Percentiles rank a stretch among this genome's conserved stretches.
Evolutionary conservation across 1,140 invertebrate genomes (phyloP).

Genomic region (Sminthurides bifidus): DNA sequence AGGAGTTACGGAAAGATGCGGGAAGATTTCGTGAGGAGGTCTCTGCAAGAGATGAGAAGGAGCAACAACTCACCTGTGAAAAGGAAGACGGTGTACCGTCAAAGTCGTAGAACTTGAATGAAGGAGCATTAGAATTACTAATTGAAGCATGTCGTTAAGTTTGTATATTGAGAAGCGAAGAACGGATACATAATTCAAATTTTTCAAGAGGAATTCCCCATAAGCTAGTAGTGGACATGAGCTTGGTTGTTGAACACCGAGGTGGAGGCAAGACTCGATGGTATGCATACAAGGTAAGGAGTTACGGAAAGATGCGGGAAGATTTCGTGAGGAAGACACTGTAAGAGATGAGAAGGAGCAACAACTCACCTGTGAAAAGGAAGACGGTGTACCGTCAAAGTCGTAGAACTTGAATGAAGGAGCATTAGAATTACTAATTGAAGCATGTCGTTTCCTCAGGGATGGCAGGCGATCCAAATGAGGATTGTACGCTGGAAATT

Average conservation of each 20-base stretch:
- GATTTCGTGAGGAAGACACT: not conserved
- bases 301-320: not conserved
- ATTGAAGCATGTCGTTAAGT: constrained; percentile 28
- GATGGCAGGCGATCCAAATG: constrained; percentile 82
- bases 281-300: not conserved
- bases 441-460: constrained; percentile 38
- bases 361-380: constrained; percentile 45
- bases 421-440: constrained; percentile 23
- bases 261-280: not conserved
- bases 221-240: too few species aligned
- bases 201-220: not conserved
- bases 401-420: constrained; percentile 84
- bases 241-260: too few species aligned
- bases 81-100: constrained; percentile 65
- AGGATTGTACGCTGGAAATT: constrained; percentile 93
- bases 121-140: constrained; percentile 21
- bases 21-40: too few species aligned
- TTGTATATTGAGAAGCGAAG: too few species aligned
- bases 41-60: not conserved
- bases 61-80: constrained; percentile 39
- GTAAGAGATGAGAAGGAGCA: not conserved
- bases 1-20: not conserved
- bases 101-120: constrained; percentile 93
- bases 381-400: constrained; percentile 68
- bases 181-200: too few species aligned